phyloP scores from a whole-genome alignment of 2,888 invertebrate species.

The Sesia bembeciformis region DNA sequence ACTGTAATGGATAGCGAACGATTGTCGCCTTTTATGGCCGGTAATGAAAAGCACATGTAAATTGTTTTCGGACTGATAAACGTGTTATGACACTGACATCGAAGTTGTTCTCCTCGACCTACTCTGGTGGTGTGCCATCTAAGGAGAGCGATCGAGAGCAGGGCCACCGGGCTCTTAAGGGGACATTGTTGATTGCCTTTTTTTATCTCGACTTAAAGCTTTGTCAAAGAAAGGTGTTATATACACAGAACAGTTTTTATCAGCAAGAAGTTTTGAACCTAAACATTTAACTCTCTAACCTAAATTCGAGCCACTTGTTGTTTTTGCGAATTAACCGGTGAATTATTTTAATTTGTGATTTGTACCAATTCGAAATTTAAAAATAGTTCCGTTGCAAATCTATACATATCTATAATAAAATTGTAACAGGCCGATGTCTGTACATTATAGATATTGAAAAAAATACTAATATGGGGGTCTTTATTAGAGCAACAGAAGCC shows the following conservation, averaged over 20 bases:
- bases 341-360: too few species aligned
- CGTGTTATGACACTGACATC: constrained; percentile 63
- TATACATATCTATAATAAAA: too few species aligned
- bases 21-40: constrained; percentile 8
- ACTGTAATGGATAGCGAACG: too few species aligned
- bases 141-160: constrained; percentile 72
- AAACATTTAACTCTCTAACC: too few species aligned
- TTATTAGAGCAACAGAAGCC: too few species aligned
- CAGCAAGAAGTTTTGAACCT: not conserved
- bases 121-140: constrained; percentile 70
- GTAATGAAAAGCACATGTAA: constrained; percentile 28
- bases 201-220: constrained; percentile 15
- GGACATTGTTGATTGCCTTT: constrained; percentile 46
- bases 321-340: too few species aligned
- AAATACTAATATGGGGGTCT: too few species aligned
- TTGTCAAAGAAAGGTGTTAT: constrained; percentile 1
- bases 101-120: constrained; percentile 71
- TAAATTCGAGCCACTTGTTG: too few species aligned
- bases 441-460: too few species aligned
- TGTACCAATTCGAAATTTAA: too few species aligned
- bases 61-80: constrained; percentile 16
- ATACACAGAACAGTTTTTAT: not conserved
- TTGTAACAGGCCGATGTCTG: too few species aligned
- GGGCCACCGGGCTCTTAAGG: constrained; percentile 65
- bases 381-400: too few species aligned